A percentile compares a stretch with the other conserved stretches of the same genome.
Evolutionary conservation across 1,140 invertebrate species (phyloP).

Genomic region (Sycophaga agraensis): DNA sequence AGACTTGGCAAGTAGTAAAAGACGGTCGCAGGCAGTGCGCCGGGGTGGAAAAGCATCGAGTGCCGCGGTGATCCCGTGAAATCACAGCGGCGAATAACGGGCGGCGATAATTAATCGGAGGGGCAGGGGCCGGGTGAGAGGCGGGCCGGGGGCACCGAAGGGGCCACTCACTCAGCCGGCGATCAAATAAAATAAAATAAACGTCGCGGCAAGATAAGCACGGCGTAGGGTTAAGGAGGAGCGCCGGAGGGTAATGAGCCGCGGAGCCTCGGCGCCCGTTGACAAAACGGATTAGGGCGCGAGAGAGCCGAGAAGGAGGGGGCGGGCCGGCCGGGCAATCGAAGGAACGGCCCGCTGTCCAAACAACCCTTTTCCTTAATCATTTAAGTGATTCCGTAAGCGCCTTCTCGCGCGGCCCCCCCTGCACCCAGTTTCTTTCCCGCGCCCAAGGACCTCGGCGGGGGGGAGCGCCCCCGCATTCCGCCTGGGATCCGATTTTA

Average conservation of each 20-base stretch:
- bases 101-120: too few relatives aligned
- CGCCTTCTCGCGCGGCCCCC: conserved; percentile 38
- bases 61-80: too few relatives aligned
- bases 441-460: too few relatives aligned
- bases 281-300: conserved; percentile 54
- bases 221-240: neutral
- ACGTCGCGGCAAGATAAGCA: conserved; percentile 15
- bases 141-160: too few relatives aligned
- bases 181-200: conserved; percentile 21
- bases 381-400: conserved; percentile 58
- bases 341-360: conserved; percentile 45
- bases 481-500: too few relatives aligned
- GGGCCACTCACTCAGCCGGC: too few relatives aligned
- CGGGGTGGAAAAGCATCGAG: too few relatives aligned
- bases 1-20: too few relatives aligned
- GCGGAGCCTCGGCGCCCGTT: conserved; percentile 43
- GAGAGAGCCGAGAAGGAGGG: conserved; percentile 38
- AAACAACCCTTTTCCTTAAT: conserved; percentile 59
- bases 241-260: conserved; percentile 42
- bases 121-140: too few relatives aligned
- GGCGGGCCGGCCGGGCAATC: conserved; percentile 29
- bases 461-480: too few relatives aligned
- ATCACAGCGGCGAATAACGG: too few relatives aligned
- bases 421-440: conserved; percentile 40
- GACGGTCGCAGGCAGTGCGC: too few relatives aligned